A percentile compares a stretch with the other conserved stretches of the same genome.
These are phyloP conservation scores for Glomeris marginata DNA, from an alignment of 2,888 invertebrate genomes.

Conservation along the genomic window DNA sequence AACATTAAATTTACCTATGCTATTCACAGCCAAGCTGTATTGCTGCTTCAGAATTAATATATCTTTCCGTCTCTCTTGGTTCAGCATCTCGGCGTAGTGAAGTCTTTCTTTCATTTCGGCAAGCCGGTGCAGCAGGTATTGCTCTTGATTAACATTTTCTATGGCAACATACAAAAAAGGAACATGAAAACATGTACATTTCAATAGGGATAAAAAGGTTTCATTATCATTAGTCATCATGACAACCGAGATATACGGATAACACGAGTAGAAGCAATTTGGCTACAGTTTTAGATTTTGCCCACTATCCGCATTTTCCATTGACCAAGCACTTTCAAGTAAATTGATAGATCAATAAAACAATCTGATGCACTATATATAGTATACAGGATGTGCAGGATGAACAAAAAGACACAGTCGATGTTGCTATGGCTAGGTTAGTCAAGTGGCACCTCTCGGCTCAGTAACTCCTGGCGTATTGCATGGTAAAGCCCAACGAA, in stretches of 20 bases:
- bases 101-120: slow-evolving; percentile 62
- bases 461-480: no score
- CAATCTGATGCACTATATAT: no score
- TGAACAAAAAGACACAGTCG: no score
- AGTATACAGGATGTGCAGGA: no score
- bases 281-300: not conserved
- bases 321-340: not conserved
- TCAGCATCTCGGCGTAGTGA: slow-evolving; percentile 62
- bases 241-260: not conserved
- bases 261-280: not conserved
- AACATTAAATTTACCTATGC: no score
- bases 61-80: slow-evolving; percentile 58
- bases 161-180: no score
- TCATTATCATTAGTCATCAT: not conserved
- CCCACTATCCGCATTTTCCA: not conserved
- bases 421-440: no score
- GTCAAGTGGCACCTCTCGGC: no score
- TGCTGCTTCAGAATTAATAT: slow-evolving; percentile 51
- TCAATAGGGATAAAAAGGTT: not conserved
- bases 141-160: slow-evolving; percentile 47
- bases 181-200: not conserved
- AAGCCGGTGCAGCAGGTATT: slow-evolving; percentile 48
- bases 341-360: no score
- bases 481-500: no score
- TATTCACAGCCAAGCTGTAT: slow-evolving; percentile 33